Evolutionary conservation across 1,140 invertebrate species (phyloP), one percentile per base, ranked within the genome.

Genomic region (Lordiphosa collinella): DNA sequence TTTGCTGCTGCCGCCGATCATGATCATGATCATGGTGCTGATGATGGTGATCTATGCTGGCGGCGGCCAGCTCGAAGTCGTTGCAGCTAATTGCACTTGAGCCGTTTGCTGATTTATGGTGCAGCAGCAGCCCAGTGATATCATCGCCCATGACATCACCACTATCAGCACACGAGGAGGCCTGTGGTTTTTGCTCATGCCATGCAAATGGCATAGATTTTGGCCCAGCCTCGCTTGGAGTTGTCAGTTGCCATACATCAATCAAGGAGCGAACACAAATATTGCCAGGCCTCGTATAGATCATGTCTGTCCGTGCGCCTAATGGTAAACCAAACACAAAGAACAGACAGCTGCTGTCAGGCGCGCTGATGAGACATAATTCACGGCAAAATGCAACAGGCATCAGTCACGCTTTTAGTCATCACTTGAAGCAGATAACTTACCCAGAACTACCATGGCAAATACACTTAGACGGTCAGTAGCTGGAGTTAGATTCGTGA

Each of bases 121-220:
- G n/a, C 18, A 16, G n/a, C 2, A 12, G 12, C 25, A 48, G 12
- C n/a, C 7, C 34, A 35, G 48, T 50, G 48, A 50, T 50, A 50
- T 50, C 48, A 50, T 18, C 35, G 4, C 18, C 11, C 35, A 50
- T 50, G 48, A 50, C 48, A 50, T 50, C 48, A 50, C 36, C 48
- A 25, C 11, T 32, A 16, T 4, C 10, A 18, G 9, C 13, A 22
- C 4, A 22, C 29, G 16, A 9, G 14, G 31, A n/a, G 14, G 31
- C 16, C 13, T 22, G 35, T 50, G 31, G 5, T 50, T 35, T 50
- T 50, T 50, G 46, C 46, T 29, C 29, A 34, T 11, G 46, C 32
- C 22, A 50, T 50, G 18, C 35, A 16, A 50, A 35, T 36, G 34
- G 37, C 18, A 50, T 50, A 50, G 47, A 11, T 50, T 50, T 50